Base-by-base conservation (phyloP, 2,113 vertebrate genomes). In the Poecilia latipinna region DNA sequence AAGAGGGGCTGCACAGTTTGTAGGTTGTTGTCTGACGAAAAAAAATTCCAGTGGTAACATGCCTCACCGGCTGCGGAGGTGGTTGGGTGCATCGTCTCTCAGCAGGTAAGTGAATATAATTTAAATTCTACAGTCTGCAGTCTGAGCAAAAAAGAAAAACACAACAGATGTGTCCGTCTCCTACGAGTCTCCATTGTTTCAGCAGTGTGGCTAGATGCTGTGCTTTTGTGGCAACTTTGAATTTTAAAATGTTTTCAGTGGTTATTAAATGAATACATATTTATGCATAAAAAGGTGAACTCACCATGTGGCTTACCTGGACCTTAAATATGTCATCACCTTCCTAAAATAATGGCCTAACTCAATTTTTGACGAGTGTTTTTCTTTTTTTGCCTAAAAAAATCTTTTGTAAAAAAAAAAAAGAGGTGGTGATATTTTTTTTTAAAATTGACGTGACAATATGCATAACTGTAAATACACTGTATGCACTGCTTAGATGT, bases 21-120 rank as follows among this genome's bases (percentile, higher is more conserved):
- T 31, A 28, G 61, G 83, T 79, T 68, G 65, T 35, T 64, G n/a
- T 29, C 77, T 84, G 82, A 78, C 71, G 13, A 13, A 48, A 48
- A 66, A 71, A 65, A 85, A 83, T 87, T 82, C 73, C 75, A 81
- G 62, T 64, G 51, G 51, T 65, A 69, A 73, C 67, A 33, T 33
- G 65, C 51, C 72, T 86, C 60, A 60, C 29, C 62, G 65, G 57
- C 86, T 73, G 35, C 54, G n/a, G 44, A 72, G 72, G 75, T 48
- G 44, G 44, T 57, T 69, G 12, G 74, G 70, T 42, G 60, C 24
- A 42, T 42, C 13, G 39, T 42, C 39, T 42, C 39, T 42, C 39
- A 15, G 12, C 39, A 24, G 72, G 68, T 82, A 68, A 70, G 39
- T 48, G 44, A 4, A 48, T 48, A 48, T 48, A 19, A 70, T 15